Evolutionary conservation across 1,140 invertebrate genomes (phyloP).

Genomic region (Caenorhabditis remanei): DNA sequence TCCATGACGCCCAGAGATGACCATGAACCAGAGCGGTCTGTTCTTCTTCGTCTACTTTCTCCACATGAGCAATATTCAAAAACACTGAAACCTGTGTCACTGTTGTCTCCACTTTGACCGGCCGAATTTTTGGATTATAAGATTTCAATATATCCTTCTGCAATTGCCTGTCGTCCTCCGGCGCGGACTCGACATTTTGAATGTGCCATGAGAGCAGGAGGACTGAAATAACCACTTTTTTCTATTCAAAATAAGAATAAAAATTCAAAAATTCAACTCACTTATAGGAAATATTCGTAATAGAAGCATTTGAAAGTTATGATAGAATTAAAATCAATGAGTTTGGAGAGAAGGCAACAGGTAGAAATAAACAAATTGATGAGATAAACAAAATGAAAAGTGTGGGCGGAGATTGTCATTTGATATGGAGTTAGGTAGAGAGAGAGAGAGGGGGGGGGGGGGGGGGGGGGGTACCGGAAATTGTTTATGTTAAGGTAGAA

Average conservation of each 20-base stretch:
- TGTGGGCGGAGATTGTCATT: not conserved
- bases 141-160: constrained; percentile 57
- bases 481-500: not conserved
- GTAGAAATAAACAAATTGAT: not conserved
- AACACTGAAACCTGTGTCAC: constrained; percentile 63
- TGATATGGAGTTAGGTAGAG: not conserved
- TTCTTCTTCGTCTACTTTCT: constrained; percentile 73
- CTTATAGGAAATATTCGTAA: not conserved
- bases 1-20: constrained; percentile 73
- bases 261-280: not conserved
- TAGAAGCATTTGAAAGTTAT: not conserved
- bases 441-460: not conserved
- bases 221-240: not conserved
- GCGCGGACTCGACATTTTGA: not conserved
- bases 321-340: not conserved
- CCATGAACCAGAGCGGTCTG: constrained; percentile 77
- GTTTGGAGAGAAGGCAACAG: not conserved
- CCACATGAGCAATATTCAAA: constrained; percentile 66
- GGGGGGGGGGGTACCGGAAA: not conserved
- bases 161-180: constrained; percentile 8
- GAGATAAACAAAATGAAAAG: not conserved
- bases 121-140: constrained; percentile 67
- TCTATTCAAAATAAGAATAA: not conserved
- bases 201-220: not conserved
- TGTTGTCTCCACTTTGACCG: constrained; percentile 65